Evolutionary conservation across 2,888 invertebrate genomes (phyloP), one percentile per base, ranked within the genome.

Genomic region (Folsomia candida): DNA sequence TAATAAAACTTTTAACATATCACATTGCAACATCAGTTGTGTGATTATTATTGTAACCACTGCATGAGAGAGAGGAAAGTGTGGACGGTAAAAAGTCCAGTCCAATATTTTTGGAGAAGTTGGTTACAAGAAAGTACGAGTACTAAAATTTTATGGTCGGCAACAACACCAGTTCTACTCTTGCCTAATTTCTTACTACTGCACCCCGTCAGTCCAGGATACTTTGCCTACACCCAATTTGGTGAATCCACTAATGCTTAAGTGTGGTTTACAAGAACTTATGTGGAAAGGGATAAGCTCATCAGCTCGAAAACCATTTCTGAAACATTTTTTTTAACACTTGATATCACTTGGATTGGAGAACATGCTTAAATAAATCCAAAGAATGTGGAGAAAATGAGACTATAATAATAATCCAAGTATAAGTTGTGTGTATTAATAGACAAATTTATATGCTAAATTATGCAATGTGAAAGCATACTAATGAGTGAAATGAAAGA

Each of bases 401-500:
- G n/a, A n/a, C n/a, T n/a, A n/a, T n/a, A n/a, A n/a, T n/a, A n/a
- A n/a, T n/a, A n/a, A n/a, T n/a, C n/a, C n/a, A n/a, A n/a, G n/a
- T n/a, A n/a, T n/a, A n/a, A n/a, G n/a, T n/a, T n/a, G n/a, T n/a
- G n/a, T n/a, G n/a, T n/a, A n/a, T n/a, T n/a, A n/a, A n/a, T n/a
- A n/a, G n/a, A n/a, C n/a, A n/a, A n/a, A n/a, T n/a, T n/a, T n/a
- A n/a, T n/a, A n/a, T n/a, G n/a, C n/a, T n/a, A n/a, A n/a, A n/a
- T n/a, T n/a, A n/a, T n/a, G n/a, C n/a, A n/a, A n/a, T n/a, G n/a
- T n/a, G n/a, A n/a, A n/a, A n/a, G n/a, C n/a, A n/a, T n/a, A n/a
- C n/a, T n/a, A n/a, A n/a, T n/a, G n/a, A n/a, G n/a, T n/a, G 37
- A 37, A 9, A 9, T 37, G 37, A 68, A 63, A 63, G 70, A 68